Evolutionary conservation across 2,797 vertebrate species (phyloP).

Genomic region (Gallinago stenura): DNA sequence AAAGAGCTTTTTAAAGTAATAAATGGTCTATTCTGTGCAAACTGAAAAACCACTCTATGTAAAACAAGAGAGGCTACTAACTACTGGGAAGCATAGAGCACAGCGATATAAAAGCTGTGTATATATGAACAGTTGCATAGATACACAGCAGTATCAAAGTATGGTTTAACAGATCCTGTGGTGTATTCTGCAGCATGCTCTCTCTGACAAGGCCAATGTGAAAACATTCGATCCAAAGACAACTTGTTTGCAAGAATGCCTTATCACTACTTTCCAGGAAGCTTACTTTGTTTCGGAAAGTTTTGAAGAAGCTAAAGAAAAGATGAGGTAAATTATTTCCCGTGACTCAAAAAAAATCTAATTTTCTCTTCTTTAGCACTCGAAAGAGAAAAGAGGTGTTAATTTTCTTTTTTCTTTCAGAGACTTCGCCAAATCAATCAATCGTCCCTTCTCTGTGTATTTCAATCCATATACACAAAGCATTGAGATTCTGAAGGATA

Average conservation of each 20-base stretch:
- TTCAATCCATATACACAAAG: slow-evolving; percentile 98
- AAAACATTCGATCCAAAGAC: slow-evolving; percentile 93
- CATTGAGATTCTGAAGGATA: slow-evolving; percentile 94
- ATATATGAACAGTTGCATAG: not conserved
- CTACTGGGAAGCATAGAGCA: not conserved
- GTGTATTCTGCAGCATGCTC: slow-evolving; percentile 88
- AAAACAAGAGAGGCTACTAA: not conserved
- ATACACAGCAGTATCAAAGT: not conserved
- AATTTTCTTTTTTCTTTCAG: slow-evolving; percentile 79
- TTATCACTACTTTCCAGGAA: slow-evolving; percentile 98
- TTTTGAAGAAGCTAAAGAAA: slow-evolving; percentile 98
- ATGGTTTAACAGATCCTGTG: slow-evolving; percentile 22
- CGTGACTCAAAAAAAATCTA: slow-evolving; percentile 4
- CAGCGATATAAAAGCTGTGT: not conserved
- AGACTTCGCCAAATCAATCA: slow-evolving; percentile 95
- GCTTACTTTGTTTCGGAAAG: slow-evolving; percentile 97
- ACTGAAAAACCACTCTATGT: not conserved
- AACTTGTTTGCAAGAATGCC: slow-evolving; percentile 94
- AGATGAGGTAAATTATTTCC: slow-evolving; percentile 90
- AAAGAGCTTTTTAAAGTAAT: slow-evolving; percentile 5
- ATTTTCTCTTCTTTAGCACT: not conserved
- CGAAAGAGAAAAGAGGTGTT: not conserved
- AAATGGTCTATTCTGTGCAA: not conserved
- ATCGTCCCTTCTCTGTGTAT: slow-evolving; percentile 94
- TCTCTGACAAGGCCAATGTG: slow-evolving; percentile 92